phyloP scores from a whole-genome alignment of 2,113 vertebrate genomes.

The Nerophis lumbriciformis region DNA sequence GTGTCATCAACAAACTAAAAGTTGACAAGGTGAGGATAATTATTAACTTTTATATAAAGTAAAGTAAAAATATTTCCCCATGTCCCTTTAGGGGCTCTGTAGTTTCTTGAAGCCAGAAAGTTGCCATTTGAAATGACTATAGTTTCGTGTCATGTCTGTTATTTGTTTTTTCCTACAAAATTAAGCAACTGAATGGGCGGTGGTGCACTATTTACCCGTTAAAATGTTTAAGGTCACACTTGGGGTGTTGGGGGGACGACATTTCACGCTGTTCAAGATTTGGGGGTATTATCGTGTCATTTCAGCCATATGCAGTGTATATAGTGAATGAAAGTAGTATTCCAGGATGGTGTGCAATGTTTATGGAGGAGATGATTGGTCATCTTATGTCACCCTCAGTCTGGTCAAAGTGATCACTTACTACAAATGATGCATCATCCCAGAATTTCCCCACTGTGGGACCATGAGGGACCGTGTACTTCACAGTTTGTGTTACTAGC shows the following conservation, averaged over 20 bases:
- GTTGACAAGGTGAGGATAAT: too few relatives aligned
- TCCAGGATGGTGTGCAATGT: not conserved
- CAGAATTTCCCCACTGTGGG: not conserved
- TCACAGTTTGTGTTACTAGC: not conserved
- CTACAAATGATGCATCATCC: not conserved
- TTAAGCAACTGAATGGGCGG: too few relatives aligned
- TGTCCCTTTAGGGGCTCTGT: too few relatives aligned
- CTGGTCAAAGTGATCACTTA: not conserved
- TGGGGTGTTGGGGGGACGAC: not conserved
- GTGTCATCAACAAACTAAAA: too few relatives aligned
- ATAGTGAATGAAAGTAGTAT: not conserved
- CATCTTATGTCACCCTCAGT: not conserved
- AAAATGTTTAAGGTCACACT: too few relatives aligned
- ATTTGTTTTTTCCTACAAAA: too few relatives aligned
- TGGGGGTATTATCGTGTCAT: not conserved
- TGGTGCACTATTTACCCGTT: too few relatives aligned
- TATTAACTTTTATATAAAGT: too few relatives aligned
- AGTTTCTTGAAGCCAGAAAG: too few relatives aligned
- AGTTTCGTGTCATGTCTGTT: too few relatives aligned
- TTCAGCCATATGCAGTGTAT: not conserved
- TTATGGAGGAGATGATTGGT: not conserved
- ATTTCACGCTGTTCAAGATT: not conserved
- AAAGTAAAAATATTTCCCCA: too few relatives aligned
- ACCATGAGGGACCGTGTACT: not conserved
- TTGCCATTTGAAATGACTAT: too few relatives aligned